phyloP scores from a whole-genome alignment of 1,140 invertebrate genomes.

The Laupala kohalensis region DNA sequence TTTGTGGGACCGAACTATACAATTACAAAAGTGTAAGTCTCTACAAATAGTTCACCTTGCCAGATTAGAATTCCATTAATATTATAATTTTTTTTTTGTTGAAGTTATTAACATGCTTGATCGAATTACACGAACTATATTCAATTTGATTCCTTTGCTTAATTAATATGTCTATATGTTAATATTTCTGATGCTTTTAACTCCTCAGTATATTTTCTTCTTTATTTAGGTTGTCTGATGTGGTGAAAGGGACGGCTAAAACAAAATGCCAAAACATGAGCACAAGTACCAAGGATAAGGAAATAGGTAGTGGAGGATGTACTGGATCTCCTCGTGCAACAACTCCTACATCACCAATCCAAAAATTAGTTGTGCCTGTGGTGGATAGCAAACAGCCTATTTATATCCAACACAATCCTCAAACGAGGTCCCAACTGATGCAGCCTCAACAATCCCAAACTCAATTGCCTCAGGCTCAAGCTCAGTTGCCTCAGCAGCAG shows the following conservation, averaged over 20 bases:
- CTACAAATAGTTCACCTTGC: too few species aligned
- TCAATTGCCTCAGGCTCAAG: constrained; percentile 4
- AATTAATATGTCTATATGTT: too few species aligned
- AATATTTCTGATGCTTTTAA: neutral
- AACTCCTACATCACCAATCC: constrained; percentile 11
- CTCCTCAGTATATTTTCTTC: neutral
- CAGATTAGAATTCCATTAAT: too few species aligned
- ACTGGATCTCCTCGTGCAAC: constrained; percentile 4
- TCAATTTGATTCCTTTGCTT: too few species aligned
- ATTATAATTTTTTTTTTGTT: too few species aligned
- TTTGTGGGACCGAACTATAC: too few species aligned
- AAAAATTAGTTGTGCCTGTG: constrained; percentile 2
- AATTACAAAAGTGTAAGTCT: too few species aligned
- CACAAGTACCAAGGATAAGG: constrained; percentile 19
- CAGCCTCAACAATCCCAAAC: constrained; percentile 16
- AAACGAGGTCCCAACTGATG: constrained; percentile 17
- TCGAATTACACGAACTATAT: too few species aligned
- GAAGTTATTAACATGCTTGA: too few species aligned
- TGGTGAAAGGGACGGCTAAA: constrained; percentile 61
- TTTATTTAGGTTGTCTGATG: constrained; percentile 48
- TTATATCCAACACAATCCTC: neutral
- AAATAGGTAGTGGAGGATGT: neutral
- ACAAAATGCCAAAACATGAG: constrained; percentile 26
- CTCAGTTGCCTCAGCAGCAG: neutral
- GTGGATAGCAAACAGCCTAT: neutral